A percentile compares a stretch with the other conserved stretches of the same genome.
Conservation (phyloP, 2,888 invertebrate genomes). For the Eupithecia inturbata region DNA sequence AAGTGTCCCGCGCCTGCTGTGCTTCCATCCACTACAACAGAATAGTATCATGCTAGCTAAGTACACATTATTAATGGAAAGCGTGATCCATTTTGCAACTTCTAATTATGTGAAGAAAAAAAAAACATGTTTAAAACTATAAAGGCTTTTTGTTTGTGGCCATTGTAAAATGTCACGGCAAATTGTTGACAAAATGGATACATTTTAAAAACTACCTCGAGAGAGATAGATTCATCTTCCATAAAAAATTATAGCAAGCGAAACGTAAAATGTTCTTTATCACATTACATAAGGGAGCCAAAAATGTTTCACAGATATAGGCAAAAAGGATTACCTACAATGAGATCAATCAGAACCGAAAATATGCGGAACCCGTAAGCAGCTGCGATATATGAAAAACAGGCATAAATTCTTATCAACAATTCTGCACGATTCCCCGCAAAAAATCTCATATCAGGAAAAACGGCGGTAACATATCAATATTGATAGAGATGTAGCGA, state of each 20-base stretch:
- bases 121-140: background rate
- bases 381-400: background rate
- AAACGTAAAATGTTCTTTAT: background rate
- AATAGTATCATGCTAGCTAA: background rate
- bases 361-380: slow-evolving; percentile 2
- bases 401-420: slow-evolving; percentile 13
- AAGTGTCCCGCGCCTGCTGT: slow-evolving; percentile 98
- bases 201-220: background rate
- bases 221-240: no score
- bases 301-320: background rate
- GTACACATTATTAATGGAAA: background rate
- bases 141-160: background rate
- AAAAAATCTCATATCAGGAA: slow-evolving; percentile 11
- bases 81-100: background rate
- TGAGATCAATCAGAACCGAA: slow-evolving; percentile 13
- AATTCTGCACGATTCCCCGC: background rate
- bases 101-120: no score
- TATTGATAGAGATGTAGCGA: slow-evolving; percentile 14
- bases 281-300: background rate
- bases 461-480: slow-evolving; percentile 17
- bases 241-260: background rate
- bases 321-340: slow-evolving; percentile 11
- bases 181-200: background rate
- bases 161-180: background rate
- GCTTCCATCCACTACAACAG: slow-evolving; percentile 92